phyloP scores from a whole-genome alignment of 1,140 invertebrate genomes.

The Prorops nasuta region DNA sequence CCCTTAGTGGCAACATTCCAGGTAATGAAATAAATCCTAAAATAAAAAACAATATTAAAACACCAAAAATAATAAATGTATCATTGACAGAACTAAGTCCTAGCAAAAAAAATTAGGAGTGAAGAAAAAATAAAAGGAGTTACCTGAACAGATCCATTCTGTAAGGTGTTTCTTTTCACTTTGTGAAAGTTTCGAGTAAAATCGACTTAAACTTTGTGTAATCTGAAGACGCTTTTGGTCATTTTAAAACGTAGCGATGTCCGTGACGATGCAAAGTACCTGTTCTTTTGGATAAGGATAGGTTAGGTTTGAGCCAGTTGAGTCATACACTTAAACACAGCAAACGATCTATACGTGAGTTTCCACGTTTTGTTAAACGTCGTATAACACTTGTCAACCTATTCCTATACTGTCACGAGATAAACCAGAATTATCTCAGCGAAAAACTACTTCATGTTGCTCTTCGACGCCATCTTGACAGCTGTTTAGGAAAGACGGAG shows the following conservation, averaged over 20 bases:
- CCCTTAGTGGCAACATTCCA: conserved; percentile 82
- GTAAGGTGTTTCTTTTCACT: not conserved
- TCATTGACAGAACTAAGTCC: not conserved
- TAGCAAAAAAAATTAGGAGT: no score
- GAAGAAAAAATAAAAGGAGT: not conserved
- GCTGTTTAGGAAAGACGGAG: no score
- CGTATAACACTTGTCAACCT: no score
- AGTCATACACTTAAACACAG: no score
- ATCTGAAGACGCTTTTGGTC: not conserved
- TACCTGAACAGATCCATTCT: not conserved
- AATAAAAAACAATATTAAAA: conserved; percentile 8
- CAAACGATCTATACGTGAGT: no score
- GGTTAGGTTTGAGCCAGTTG: no score
- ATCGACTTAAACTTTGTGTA: not conserved
- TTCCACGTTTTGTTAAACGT: no score
- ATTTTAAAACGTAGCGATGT: not conserved
- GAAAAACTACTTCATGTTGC: no score
- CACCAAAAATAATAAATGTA: not conserved
- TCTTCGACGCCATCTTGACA: no score
- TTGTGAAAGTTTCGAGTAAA: not conserved
- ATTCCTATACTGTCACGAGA: no score
- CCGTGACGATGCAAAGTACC: conserved; percentile 10
- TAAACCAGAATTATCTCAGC: no score
- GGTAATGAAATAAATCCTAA: conserved; percentile 74
- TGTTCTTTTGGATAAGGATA: no score